A percentile compares a stretch with the other conserved stretches of the same genome.
Evolutionary conservation across 2,113 vertebrate species (phyloP).

Genomic region (Hippolais icterina): DNA sequence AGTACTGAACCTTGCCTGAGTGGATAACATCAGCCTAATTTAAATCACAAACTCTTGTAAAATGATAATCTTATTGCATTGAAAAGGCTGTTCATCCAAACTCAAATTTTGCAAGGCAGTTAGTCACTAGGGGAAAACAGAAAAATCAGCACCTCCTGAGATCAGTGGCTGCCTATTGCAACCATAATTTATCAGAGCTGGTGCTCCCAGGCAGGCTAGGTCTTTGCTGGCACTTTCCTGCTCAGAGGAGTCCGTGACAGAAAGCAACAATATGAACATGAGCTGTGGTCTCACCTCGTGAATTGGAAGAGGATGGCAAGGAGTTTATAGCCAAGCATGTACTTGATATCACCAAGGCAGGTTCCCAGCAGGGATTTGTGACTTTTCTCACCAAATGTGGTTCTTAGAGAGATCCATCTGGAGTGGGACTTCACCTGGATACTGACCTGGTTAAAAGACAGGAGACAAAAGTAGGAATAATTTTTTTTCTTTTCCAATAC

Average conservation of each 20-base stretch:
- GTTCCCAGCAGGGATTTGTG: neutral
- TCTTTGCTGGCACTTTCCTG: neutral
- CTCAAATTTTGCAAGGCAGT: neutral
- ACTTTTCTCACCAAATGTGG: neutral
- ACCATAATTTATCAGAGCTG: neutral
- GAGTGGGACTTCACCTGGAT: neutral
- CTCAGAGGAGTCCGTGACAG: neutral
- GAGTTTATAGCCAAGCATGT: neutral
- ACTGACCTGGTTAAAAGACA: neutral
- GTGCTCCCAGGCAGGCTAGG: neutral
- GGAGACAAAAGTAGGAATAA: neutral
- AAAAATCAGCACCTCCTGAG: neutral
- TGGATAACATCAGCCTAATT: neutral
- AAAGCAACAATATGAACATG: neutral
- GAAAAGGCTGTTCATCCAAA: neutral
- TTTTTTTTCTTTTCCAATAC: neutral
- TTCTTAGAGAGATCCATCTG: neutral
- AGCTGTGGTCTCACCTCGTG: neutral
- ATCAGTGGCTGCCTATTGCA: neutral
- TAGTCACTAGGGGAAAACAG: neutral
- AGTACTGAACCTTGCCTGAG: neutral
- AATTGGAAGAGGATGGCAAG: neutral
- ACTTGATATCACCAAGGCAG: accelerated
- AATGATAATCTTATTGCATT: neutral
- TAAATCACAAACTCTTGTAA: neutral